These are phyloP conservation scores for Prinia subflava DNA, from an alignment of 2,113 vertebrate species.

Conservation along the genomic window DNA sequence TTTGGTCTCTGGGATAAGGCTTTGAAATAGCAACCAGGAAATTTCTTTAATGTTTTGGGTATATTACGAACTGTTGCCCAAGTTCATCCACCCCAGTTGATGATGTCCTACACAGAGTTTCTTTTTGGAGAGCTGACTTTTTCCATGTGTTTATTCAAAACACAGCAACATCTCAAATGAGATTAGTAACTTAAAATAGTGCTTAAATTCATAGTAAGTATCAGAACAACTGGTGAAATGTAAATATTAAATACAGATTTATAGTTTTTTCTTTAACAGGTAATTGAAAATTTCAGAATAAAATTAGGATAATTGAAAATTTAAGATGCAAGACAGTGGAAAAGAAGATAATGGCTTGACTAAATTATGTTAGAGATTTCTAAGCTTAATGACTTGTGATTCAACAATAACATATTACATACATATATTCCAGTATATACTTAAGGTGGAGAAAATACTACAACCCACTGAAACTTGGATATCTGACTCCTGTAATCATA, in stretches of 20 bases:
- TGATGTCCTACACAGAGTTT: fast-evolving
- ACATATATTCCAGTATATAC: fast-evolving
- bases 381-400: fast-evolving
- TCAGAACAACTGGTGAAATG: background rate
- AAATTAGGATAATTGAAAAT: background rate
- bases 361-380: background rate
- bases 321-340: background rate
- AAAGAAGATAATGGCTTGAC: background rate
- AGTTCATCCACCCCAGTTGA: background rate
- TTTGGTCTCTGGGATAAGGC: background rate
- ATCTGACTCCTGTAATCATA: background rate
- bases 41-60: background rate
- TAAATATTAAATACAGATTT: background rate
- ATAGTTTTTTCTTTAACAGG: background rate
- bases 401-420: background rate
- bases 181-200: background rate
- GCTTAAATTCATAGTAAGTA: background rate
- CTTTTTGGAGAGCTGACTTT: background rate
- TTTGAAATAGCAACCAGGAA: background rate
- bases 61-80: background rate
- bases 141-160: background rate
- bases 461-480: background rate
- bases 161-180: background rate
- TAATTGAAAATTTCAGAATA: background rate
- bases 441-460: background rate